These are phyloP conservation scores for Percopsis omiscomaycus DNA, from an alignment of 2,797 vertebrate species.

Conservation along the genomic window DNA sequence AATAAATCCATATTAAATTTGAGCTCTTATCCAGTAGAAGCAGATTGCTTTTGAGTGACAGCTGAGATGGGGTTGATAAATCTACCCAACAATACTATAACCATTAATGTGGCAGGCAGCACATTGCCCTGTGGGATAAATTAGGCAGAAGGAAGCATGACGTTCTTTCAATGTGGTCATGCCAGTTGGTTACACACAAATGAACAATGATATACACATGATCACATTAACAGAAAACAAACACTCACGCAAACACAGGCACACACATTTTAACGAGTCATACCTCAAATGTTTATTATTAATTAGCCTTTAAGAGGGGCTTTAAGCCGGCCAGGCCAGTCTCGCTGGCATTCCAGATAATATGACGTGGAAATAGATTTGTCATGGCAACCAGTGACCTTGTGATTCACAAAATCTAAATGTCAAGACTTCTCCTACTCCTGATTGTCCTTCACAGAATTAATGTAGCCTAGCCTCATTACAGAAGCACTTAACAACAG, in stretches of 20 bases:
- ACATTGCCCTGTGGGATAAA: not conserved
- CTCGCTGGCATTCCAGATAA: slow-evolving; percentile 51
- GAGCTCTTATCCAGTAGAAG: not conserved
- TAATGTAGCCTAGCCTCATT: slow-evolving; percentile 69
- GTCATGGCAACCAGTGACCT: slow-evolving; percentile 65
- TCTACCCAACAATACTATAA: not conserved
- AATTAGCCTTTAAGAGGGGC: slow-evolving; percentile 38
- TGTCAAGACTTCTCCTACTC: slow-evolving; percentile 68
- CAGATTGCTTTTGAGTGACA: not conserved
- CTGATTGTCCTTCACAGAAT: slow-evolving; percentile 61
- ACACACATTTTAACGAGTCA: slow-evolving; percentile 36
- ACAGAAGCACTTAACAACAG: slow-evolving; percentile 57
- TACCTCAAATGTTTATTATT: slow-evolving; percentile 54
- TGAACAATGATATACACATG: slow-evolving; percentile 4
- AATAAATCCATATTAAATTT: not conserved
- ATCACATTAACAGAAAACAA: not conserved
- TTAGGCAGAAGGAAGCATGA: not conserved
- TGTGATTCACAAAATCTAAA: slow-evolving; percentile 70
- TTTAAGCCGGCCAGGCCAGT: slow-evolving; percentile 21
- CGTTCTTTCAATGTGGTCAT: not conserved
- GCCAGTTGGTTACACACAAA: not conserved
- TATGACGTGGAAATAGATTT: slow-evolving; percentile 59
- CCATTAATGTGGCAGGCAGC: not conserved
- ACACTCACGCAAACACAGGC: slow-evolving; percentile 7
- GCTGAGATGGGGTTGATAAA: not conserved